phyloP scores from a whole-genome alignment of 37 sponge, comb jelly and placozoan species.

The Ephydatia muelleri region DNA sequence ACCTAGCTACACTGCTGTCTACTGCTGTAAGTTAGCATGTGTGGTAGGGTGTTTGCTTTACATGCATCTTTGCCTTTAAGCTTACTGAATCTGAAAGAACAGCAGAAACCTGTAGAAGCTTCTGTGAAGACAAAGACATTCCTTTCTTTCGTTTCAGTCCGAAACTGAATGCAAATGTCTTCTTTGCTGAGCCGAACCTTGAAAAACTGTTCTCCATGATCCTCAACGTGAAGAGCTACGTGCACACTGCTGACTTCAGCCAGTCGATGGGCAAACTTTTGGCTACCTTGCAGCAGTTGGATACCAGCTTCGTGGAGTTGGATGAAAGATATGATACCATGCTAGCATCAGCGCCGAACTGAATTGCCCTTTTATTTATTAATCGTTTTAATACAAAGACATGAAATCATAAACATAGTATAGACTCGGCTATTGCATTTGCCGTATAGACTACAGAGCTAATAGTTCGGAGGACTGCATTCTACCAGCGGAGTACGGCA shows the following conservation, averaged over 20 bases:
- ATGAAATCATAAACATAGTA: too few relatives aligned
- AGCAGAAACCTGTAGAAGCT: not conserved
- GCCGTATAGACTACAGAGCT: too few relatives aligned
- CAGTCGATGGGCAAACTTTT: not conserved
- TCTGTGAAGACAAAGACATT: not conserved
- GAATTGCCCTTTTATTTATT: not conserved
- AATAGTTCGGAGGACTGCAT: too few relatives aligned
- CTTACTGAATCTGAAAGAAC: not conserved
- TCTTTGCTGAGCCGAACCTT: not conserved
- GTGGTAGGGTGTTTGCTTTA: too few relatives aligned
- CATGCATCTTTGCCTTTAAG: not conserved
- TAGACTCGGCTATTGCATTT: too few relatives aligned
- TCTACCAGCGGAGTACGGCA: too few relatives aligned
- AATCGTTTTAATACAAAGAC: too few relatives aligned
- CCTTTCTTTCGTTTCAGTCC: not conserved
- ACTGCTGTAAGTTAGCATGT: constrained; percentile 10
- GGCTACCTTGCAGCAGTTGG: not conserved
- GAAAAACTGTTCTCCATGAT: not conserved
- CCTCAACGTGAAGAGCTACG: not conserved
- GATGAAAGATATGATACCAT: not conserved
- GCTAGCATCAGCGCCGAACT: not conserved
- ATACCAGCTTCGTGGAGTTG: not conserved
- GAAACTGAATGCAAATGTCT: not conserved
- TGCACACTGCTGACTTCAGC: not conserved
- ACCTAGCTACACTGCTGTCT: constrained; percentile 6